Evolutionary conservation across 2,888 invertebrate genomes (phyloP), one percentile per base, ranked within the genome.

Genomic region (Drosophila meridionalis): DNA sequence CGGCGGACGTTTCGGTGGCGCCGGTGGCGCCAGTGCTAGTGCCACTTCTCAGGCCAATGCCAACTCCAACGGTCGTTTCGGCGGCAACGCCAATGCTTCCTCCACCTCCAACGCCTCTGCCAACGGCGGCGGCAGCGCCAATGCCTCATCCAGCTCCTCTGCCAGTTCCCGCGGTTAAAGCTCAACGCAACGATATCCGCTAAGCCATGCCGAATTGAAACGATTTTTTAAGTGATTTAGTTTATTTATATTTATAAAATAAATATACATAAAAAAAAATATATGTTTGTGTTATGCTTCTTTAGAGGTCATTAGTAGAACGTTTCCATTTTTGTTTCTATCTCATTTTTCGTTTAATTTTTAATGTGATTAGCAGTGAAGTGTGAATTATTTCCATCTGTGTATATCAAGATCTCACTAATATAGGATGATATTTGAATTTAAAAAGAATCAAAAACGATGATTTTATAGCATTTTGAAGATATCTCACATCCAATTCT

Each of bases 161-260:
- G 74, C 74, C 30, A 3, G 0, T 20, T 40, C 63, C 7, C 3
- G 6, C 4, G 55, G 14, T 50, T 28, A 20, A 73, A 4, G 30
- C n/a, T n/a, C 30, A 77, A 48, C 60, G 63, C 53, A 47, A 9
- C 12, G 52, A 55, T 11, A 55, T 30, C 32, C 28, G 40, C 26
- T 12, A 38, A 20, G 9, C 48, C 20, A 38, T n/a, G 3, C 9
- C 40, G 38, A 42, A 53, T 11, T 43, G 11, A 56, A 38, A 20
- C 12, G 30, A 48, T 20, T 43, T 57, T 12, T 30, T 11, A n/a
- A 58, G 57, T 64, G 56, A 75, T 59, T 58, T 60, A 67, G 48
- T 52, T 57, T 69, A 56, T 65, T 50, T 62, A 60, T 72, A 64
- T 61, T 68, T 74, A 58, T 70, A 47, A 52, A 70, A 48, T 47